phyloP scores from a whole-genome alignment of 2,888 invertebrate species.

The Drosophila pseudotalamancana region DNA sequence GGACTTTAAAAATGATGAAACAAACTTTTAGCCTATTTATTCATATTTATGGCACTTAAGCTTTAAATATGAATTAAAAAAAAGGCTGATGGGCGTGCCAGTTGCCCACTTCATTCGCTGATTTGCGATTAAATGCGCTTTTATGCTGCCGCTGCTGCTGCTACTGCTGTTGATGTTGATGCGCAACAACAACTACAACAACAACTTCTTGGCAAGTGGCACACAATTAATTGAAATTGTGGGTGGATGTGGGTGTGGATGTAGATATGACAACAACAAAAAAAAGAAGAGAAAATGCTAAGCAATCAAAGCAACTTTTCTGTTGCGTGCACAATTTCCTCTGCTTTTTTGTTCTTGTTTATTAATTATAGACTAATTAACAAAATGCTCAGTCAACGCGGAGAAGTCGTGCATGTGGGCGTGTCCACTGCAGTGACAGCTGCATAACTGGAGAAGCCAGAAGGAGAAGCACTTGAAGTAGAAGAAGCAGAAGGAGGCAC shows the following conservation, averaged over 20 bases:
- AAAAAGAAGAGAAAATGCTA: constrained; percentile 41
- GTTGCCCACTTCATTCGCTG: constrained; percentile 20
- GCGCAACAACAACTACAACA: constrained; percentile 37
- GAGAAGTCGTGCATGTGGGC: constrained; percentile 67
- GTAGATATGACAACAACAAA: constrained; percentile 47
- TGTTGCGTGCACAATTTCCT: constrained; percentile 12
- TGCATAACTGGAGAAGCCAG: too few species aligned
- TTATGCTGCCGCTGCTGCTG: constrained; percentile 5
- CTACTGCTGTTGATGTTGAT: constrained; percentile 24
- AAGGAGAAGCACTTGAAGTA: constrained; percentile 6
- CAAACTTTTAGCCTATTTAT: neutral
- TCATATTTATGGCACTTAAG: too few species aligned
- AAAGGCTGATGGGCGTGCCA: constrained; percentile 5
- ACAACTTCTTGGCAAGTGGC: constrained; percentile 42
- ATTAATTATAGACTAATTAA: constrained; percentile 78
- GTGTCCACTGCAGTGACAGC: constrained; percentile 44
- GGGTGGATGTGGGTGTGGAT: neutral
- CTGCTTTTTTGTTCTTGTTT: constrained; percentile 21
- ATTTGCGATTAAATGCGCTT: constrained; percentile 23
- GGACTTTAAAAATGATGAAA: neutral
- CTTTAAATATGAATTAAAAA: constrained; percentile 14
- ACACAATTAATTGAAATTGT: constrained; percentile 65
- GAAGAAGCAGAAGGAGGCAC: neutral
- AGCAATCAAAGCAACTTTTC: constrained; percentile 57
- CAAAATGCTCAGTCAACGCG: constrained; percentile 58